Conservation (phyloP, 2,113 vertebrate genomes). For the Ameiurus melas region DNA sequence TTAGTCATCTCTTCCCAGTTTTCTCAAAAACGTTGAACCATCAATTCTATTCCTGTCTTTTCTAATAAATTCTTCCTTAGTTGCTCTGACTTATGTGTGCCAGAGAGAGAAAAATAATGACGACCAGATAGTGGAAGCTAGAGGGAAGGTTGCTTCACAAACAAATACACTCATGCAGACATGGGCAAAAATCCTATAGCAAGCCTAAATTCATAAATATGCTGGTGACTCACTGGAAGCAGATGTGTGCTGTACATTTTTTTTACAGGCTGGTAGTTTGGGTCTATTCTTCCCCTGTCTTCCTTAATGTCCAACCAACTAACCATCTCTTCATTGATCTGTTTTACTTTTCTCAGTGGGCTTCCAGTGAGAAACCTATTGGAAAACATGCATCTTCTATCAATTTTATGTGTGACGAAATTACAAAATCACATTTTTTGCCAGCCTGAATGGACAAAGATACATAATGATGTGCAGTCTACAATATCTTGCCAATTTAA, state of each 20-base stretch:
- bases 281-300: constrained; percentile 12
- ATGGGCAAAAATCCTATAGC: constrained; percentile 50
- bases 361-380: constrained; percentile 7
- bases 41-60: neutral
- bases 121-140: constrained; percentile 39
- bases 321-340: constrained; percentile 38
- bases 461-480: neutral
- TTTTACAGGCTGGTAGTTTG: constrained; percentile 55
- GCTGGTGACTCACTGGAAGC: constrained; percentile 54
- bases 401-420: neutral
- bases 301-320: neutral
- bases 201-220: constrained; percentile 59
- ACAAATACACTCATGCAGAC: constrained; percentile 25
- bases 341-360: constrained; percentile 58
- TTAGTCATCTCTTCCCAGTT: constrained; percentile 17
- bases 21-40: neutral
- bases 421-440: neutral
- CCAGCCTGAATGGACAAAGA: neutral
- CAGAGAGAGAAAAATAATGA: constrained; percentile 22
- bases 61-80: neutral
- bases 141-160: constrained; percentile 24
- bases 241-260: constrained; percentile 60
- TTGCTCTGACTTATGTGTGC: neutral
- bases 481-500: neutral
- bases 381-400: neutral